phyloP scores from a whole-genome alignment of 2,888 invertebrate genomes.

The Melieria crassipennis region DNA sequence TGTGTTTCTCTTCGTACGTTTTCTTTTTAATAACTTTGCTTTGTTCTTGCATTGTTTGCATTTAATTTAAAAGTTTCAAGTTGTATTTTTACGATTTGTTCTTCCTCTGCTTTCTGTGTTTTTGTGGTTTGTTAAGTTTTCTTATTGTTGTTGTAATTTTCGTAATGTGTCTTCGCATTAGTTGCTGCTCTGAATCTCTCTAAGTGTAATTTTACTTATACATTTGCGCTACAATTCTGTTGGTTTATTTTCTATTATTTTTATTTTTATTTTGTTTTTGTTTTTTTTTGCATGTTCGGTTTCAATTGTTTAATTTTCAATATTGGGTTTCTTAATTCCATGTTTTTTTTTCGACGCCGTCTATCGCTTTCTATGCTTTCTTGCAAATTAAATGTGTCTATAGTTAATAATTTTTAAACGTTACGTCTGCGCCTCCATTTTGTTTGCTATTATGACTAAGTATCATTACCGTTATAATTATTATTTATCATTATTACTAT shows the following conservation, averaged over 20 bases:
- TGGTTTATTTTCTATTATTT: too few species aligned
- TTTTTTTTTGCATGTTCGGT: too few species aligned
- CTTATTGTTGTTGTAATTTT: neutral
- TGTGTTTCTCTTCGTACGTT: neutral
- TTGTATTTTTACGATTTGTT: neutral
- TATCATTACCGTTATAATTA: too few species aligned
- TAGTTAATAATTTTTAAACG: too few species aligned
- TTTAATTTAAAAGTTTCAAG: too few species aligned
- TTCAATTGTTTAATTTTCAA: neutral
- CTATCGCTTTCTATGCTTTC: too few species aligned
- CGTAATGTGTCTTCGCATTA: neutral
- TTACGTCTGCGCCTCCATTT: too few species aligned
- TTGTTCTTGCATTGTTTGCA: neutral
- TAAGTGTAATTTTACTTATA: neutral
- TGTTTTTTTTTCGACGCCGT: neutral
- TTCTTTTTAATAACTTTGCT: neutral
- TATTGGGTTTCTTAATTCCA: conserved; percentile 5
- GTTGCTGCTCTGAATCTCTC: neutral
- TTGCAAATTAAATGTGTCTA: too few species aligned
- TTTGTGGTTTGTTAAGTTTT: neutral
- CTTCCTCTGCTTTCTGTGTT: neutral
- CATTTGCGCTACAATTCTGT: neutral
- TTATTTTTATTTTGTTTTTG: too few species aligned
- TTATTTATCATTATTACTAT: conserved; percentile 18
- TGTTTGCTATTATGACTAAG: too few species aligned